phyloP scores from a whole-genome alignment of 1,140 invertebrate genomes.

The Cardiocondyla obscurior region DNA sequence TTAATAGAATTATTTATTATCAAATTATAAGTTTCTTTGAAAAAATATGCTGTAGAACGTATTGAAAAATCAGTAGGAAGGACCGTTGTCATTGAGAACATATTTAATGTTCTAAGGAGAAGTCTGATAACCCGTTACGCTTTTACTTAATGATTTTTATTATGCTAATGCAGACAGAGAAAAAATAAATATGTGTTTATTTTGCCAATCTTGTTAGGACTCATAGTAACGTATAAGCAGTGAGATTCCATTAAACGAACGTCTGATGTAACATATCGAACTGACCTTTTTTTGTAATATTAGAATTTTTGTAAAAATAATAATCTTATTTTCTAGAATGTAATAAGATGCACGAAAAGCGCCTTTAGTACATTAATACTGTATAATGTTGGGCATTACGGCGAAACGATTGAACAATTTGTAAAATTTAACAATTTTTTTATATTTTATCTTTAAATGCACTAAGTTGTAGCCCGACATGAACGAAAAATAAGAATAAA shows the following conservation, averaged over 20 bases:
- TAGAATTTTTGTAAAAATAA: not conserved
- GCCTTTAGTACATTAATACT: slow-evolving; percentile 11
- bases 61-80: not conserved
- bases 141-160: slow-evolving; percentile 19
- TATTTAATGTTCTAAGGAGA: slow-evolving; percentile 12
- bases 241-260: not conserved
- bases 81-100: not conserved
- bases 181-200: not conserved
- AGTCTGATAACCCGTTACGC: slow-evolving; percentile 24
- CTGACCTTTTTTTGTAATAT: not conserved
- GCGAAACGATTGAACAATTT: not conserved
- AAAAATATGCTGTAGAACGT: slow-evolving; percentile 22
- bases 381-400: slow-evolving; percentile 8
- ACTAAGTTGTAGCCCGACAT: slow-evolving; percentile 1
- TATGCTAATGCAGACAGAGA: not conserved
- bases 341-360: not conserved
- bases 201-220: not conserved
- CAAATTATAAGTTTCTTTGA: not conserved
- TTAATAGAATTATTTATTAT: slow-evolving; percentile 12
- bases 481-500: slow-evolving; percentile 2
- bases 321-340: not conserved
- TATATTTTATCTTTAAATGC: not conserved
- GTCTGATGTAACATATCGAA: slow-evolving; percentile 38
- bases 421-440: slow-evolving; percentile 17
- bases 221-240: not conserved